Evolutionary conservation across 2,113 vertebrate species (phyloP).

Genomic region (Eulacestoma nigropectus): DNA sequence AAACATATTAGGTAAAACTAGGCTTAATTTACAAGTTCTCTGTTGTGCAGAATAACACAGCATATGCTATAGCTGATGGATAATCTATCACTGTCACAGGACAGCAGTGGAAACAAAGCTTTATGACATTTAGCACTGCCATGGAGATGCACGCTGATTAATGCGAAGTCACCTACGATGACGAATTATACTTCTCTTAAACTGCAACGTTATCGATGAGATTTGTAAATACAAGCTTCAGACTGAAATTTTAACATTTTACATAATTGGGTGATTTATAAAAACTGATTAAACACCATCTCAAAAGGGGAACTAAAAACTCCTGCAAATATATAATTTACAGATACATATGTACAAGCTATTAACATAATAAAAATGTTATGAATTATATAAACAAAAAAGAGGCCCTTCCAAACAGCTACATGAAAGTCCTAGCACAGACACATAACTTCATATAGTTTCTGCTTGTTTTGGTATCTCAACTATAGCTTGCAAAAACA

Average conservation of each 20-base stretch:
- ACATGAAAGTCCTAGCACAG: slow-evolving; percentile 48
- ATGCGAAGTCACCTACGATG: neutral
- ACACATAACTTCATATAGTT: slow-evolving; percentile 54
- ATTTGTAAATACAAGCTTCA: neutral
- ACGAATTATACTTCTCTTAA: neutral
- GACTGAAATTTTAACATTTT: neutral
- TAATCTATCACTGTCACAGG: slow-evolving; percentile 54
- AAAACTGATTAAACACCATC: neutral
- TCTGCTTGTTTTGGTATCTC: slow-evolving; percentile 67
- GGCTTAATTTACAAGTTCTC: slow-evolving; percentile 54
- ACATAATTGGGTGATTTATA: neutral
- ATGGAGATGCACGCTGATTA: slow-evolving; percentile 15
- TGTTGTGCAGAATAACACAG: slow-evolving; percentile 49
- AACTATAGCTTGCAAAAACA: slow-evolving; percentile 70
- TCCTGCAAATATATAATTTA: neutral
- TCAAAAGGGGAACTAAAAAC: slow-evolving; percentile 5
- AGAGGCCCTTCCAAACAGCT: slow-evolving; percentile 33
- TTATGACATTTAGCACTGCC: slow-evolving; percentile 45
- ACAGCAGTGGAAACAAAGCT: slow-evolving; percentile 60
- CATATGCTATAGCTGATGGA: slow-evolving; percentile 58
- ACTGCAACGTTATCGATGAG: neutral
- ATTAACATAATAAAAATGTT: slow-evolving; percentile 58
- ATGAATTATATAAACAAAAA: slow-evolving; percentile 21
- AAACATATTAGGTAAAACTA: slow-evolving; percentile 43
- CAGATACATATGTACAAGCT: slow-evolving; percentile 18